Base-by-base conservation (phyloP, 2,888 invertebrate species). In the Crematogaster levior region DNA sequence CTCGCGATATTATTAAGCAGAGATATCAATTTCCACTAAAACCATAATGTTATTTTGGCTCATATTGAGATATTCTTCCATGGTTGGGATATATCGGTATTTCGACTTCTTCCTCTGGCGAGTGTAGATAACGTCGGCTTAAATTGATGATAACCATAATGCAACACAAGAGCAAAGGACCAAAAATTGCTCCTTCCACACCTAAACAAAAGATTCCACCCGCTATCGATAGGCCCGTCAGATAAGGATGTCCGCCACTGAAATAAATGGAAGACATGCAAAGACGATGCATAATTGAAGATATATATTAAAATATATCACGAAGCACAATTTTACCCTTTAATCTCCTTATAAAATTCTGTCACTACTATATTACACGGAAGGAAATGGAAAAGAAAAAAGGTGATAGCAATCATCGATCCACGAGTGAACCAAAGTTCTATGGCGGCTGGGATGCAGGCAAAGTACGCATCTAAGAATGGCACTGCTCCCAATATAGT, bases 171-270 rank as follows among this genome's bases (percentile, higher is more conserved):
- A 99, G 96, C 43, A 99, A 96, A 0, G 99, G 99, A 0, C 99
- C 99, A 83, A 99, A 97, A 89, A 99, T 98, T 1, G 99, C 99
- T 0, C 99, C 99, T 95, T 99, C 98, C 81, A 98, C 97, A 0
- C 99, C 99, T 89, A 99, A 95, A 96, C 98, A 99, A 95, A 99
- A 99, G 93, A 99, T 98, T 65, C 99, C 99, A 15, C 99, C 99
- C 24, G 99, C 99, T 92, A 99, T 98, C 2, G 99, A 98, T 77
- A 99, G 95, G 48, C 99, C 99, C 10, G 99, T 99, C 85, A 99
- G 96, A 95, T 99, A 99, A 0, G 99, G 99, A 95, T 99, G 99
- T 2, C 99, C 98, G 30, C 98, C 97, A 81, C 98, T 98, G 92
- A 75, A 90, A 90, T 81, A 66, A 82, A 77, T 2, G 53, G 63